Conservation (phyloP, 2,113 vertebrate genomes). For the Dascyllus trimaculatus region DNA sequence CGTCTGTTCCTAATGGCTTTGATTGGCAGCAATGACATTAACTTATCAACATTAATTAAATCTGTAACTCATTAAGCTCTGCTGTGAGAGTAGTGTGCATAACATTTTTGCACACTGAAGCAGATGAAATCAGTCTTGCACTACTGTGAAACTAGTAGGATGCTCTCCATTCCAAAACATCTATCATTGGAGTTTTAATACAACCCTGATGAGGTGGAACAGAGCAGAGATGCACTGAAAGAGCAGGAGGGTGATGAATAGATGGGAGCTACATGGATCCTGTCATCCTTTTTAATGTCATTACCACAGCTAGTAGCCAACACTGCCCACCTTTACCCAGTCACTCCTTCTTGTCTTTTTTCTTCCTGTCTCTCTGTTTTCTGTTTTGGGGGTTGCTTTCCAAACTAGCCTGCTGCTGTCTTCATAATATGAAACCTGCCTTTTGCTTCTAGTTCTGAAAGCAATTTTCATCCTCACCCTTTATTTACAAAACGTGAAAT, state of each 20-base stretch:
- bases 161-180: slow-evolving; percentile 33
- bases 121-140: slow-evolving; percentile 43
- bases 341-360: too few relatives aligned
- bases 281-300: too few relatives aligned
- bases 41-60: too few relatives aligned
- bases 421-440: too few relatives aligned
- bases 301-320: too few relatives aligned
- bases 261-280: not conserved
- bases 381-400: too few relatives aligned
- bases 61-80: slow-evolving; percentile 23
- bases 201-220: slow-evolving; percentile 73
- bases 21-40: slow-evolving; percentile 39
- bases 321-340: too few relatives aligned
- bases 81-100: not conserved
- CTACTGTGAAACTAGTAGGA: slow-evolving; percentile 27
- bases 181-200: slow-evolving; percentile 65
- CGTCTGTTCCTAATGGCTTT: not conserved
- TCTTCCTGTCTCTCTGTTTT: too few relatives aligned
- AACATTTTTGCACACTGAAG: slow-evolving; percentile 43
- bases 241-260: slow-evolving; percentile 69
- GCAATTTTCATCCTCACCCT: too few relatives aligned
- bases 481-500: too few relatives aligned
- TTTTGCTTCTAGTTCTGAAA: too few relatives aligned
- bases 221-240: slow-evolving; percentile 38
- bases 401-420: too few relatives aligned